Evolutionary conservation across 2,113 vertebrate genomes (phyloP), one percentile per base, ranked within the genome.

Genomic region (Mesitornis unicolor): DNA sequence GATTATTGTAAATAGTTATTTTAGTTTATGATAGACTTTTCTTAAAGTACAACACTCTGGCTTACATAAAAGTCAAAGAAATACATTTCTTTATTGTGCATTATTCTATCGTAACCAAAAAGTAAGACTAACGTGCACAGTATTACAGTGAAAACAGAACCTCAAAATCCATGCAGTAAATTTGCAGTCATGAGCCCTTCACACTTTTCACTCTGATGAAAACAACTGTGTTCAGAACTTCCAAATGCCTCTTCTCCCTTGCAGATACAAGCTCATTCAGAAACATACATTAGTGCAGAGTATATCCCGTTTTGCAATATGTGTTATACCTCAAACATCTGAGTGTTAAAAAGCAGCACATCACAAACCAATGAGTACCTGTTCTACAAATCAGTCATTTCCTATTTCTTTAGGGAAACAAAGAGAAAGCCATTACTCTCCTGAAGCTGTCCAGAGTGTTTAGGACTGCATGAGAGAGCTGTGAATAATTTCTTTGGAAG

Each of bases 301-400:
- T 36, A 15, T 16, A 69, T 26, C 69, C 87, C 28, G 10, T 82
- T 84, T 48, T 63, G 6, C 45, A 84, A 33, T 28, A 54, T 35
- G 33, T 9, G n/a, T 16, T 7, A 2, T 8, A 36, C 1, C 70
- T 60, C 57, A 60, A 47, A 76, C 1, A 2, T n/a, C 0, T 17
- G 53, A 64, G 26, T 9, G 33, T 28, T 59, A 51, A 56, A 82
- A 84, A 89, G 33, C 15, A 68, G 17, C 35, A 13, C 0, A 0
- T 19, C 33, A 64, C 21, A 64, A 36, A 59, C 0, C 2, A 40
- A 40, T 18, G 25, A 43, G 3, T 8, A 42, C 20, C 29, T 70
- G 42, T n/a, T 59, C 17, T 19, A 56, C n/a, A 59, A 50, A 54
- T 56, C 14, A 12, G 6, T n/a, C 11, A 47, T 47, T 53, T 88